phyloP scores from a whole-genome alignment of 2,113 vertebrate genomes.

The Meleagris gallopavo region DNA sequence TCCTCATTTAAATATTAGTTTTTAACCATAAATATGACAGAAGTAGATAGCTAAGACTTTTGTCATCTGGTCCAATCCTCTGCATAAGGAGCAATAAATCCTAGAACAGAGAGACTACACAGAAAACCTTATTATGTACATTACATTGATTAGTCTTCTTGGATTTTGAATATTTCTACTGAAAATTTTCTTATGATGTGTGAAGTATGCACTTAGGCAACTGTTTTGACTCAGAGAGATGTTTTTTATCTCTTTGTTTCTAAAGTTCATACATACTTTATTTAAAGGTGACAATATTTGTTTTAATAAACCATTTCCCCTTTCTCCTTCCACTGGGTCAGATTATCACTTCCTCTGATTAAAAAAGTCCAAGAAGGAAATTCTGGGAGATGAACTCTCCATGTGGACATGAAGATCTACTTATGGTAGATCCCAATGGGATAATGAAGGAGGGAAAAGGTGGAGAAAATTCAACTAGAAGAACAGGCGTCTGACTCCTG shows the following conservation, averaged over 20 bases:
- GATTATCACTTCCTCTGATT: conserved; percentile 43
- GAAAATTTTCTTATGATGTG: not conserved
- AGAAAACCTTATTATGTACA: not conserved
- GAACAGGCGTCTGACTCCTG: not conserved
- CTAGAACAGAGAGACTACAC: not conserved
- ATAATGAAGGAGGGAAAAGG: conserved; percentile 21
- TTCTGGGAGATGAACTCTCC: conserved; percentile 44
- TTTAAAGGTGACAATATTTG: not conserved
- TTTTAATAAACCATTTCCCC: conserved; percentile 18
- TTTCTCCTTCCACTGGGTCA: conserved; percentile 3
- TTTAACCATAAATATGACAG: not conserved
- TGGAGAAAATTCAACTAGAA: not conserved
- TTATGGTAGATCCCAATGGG: not conserved
- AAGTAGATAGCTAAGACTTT: not conserved
- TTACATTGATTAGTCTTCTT: not conserved
- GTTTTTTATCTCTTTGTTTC: not conserved
- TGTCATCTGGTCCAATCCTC: not conserved
- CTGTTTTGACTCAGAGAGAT: not conserved
- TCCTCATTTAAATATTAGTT: not conserved
- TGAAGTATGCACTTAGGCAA: not conserved
- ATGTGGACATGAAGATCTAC: conserved; percentile 19
- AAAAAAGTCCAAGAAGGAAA: conserved; percentile 38
- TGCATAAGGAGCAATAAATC: not conserved
- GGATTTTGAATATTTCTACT: not conserved
- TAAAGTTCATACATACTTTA: not conserved